phyloP scores from a whole-genome alignment of 2,888 invertebrate genomes.

The Gari tellinella region DNA sequence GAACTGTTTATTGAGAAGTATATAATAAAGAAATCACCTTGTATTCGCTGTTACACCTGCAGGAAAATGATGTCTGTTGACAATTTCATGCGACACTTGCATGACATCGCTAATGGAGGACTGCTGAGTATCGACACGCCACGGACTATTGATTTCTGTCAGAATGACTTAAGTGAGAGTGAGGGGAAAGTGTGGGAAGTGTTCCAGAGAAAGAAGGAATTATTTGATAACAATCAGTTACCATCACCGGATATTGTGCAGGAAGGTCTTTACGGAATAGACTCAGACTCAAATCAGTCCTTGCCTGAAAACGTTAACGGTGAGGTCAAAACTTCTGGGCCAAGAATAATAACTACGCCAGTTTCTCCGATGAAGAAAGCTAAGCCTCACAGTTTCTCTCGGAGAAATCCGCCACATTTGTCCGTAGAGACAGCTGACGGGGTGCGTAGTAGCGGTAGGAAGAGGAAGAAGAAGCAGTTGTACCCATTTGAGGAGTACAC shows the following conservation, averaged over 20 bases:
- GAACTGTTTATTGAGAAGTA: slow-evolving; percentile 76
- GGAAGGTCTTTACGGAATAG: slow-evolving; percentile 36
- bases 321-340: slow-evolving; percentile 29
- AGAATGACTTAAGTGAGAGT: slow-evolving; percentile 64
- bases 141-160: slow-evolving; percentile 71
- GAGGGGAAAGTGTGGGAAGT: slow-evolving; percentile 73
- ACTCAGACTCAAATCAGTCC: slow-evolving; percentile 26
- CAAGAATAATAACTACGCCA: slow-evolving; percentile 53
- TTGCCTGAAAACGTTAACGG: neutral
- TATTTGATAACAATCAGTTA: slow-evolving; percentile 57
- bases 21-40: slow-evolving; percentile 73
- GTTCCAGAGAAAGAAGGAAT: slow-evolving; percentile 73
- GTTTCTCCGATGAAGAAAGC: slow-evolving; percentile 38
- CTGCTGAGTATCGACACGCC: slow-evolving; percentile 67
- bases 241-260: slow-evolving; percentile 37
- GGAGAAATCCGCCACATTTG: neutral
- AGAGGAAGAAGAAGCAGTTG: slow-evolving; percentile 80
- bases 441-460: slow-evolving; percentile 77
- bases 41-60: slow-evolving; percentile 80
- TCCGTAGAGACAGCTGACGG: slow-evolving; percentile 27
- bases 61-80: slow-evolving; percentile 76
- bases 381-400: slow-evolving; percentile 15
- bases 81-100: slow-evolving; percentile 78
- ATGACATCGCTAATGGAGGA: slow-evolving; percentile 73
- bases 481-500: slow-evolving; percentile 82